Base-by-base conservation (phyloP, 2,888 invertebrate genomes). In the Tanytarsus gracilentus region DNA sequence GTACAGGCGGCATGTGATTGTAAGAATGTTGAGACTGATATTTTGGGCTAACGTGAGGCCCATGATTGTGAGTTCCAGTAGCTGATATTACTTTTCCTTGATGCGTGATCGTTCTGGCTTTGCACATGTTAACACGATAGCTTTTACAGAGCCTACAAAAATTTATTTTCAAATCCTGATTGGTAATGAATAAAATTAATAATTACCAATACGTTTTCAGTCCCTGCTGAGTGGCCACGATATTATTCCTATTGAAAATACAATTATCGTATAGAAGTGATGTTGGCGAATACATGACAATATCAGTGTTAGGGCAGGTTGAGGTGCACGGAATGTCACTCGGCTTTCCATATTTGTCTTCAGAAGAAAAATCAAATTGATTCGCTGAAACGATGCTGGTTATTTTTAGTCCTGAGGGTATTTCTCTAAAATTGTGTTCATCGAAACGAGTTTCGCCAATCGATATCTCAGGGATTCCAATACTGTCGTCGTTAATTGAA, bases 171-270 rank as follows among this genome's bases (percentile, higher is more conserved):
- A n/a, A n/a, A n/a, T n/a, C n/a, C n/a, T n/a, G n/a, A n/a, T n/a
- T n/a, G n/a, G n/a, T n/a, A n/a, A n/a, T n/a, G n/a, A n/a, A n/a
- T n/a, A n/a, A n/a, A n/a, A n/a, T n/a, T n/a, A n/a, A n/a, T n/a
- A n/a, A n/a, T n/a, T n/a, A n/a, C 74, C 74, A 74, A 63, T 74
- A 74, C 16, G 74, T 74, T 68, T 74, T 74, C 73, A 74, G 73
- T 63, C 74, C 74, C 67, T 74, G 73, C 63, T 74, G 74, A 23
- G 74, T 74, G 63, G 74, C 74, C 53, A 74, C 74, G 23, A 74
- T 74, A 66, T 74, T 74, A 66, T 74, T 74, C 48, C 74, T 70
- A 66, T 74, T 74, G 65, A 74, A 74, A 44, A 74, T 72, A 63
- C 74, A 74, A 64, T 70, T 72, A 61, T 73, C 73, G 65, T 74